These are phyloP conservation scores for Parnassius glacialis DNA, from an alignment of 2,888 invertebrate species.

Conservation along the genomic window DNA sequence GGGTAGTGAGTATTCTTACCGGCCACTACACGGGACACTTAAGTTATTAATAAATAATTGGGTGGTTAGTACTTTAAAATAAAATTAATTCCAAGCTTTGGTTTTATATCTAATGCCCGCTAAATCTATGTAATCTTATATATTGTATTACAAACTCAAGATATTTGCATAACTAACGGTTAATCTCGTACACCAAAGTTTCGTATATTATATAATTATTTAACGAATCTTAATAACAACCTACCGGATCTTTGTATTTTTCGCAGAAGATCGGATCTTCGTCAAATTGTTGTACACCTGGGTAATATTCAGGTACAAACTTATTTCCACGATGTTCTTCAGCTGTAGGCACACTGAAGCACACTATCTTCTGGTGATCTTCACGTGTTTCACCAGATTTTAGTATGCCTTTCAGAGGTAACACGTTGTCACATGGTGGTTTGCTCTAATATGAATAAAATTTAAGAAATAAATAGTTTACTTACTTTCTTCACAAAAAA, in stretches of 20 bases:
- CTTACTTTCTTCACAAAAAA: too few species aligned
- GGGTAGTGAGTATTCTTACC: too few species aligned
- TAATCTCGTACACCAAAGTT: too few species aligned
- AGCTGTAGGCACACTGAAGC: slow-evolving; percentile 68
- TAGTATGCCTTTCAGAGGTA: slow-evolving; percentile 68
- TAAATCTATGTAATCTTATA: too few species aligned
- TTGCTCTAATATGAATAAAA: slow-evolving; percentile 42
- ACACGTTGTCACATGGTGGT: slow-evolving; percentile 55
- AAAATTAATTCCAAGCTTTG: too few species aligned
- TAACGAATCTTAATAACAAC: not conserved
- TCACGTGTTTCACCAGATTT: slow-evolving; percentile 64
- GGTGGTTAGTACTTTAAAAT: too few species aligned
- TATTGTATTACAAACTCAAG: too few species aligned
- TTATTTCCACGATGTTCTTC: slow-evolving; percentile 45
- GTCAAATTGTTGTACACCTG: slow-evolving; percentile 54
- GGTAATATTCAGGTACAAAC: slow-evolving; percentile 36
- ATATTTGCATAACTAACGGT: not conserved
- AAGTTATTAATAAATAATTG: too few species aligned
- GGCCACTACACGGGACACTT: too few species aligned
- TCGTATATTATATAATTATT: too few species aligned
- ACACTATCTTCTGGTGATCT: slow-evolving; percentile 73
- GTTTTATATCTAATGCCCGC: too few species aligned
- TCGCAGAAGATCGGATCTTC: slow-evolving; percentile 63
- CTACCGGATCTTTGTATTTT: slow-evolving; percentile 54
- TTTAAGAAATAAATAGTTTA: too few species aligned